Percentiles rank a stretch among this genome's conserved stretches.
phyloP scores from a whole-genome alignment of 1,140 invertebrate genomes.

The Lordiphosa collinella region DNA sequence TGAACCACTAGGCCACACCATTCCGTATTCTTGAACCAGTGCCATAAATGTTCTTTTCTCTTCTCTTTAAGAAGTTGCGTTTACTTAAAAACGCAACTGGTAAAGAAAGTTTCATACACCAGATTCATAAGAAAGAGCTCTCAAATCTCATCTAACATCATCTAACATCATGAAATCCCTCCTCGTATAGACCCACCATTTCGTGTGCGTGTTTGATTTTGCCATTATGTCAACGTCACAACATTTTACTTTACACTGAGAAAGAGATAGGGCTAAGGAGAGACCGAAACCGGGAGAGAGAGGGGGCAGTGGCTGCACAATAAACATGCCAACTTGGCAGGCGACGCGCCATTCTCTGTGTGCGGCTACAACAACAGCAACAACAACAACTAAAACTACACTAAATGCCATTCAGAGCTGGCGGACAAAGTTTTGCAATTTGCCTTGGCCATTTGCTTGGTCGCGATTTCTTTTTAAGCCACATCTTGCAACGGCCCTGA shows the following conservation, averaged over 20 bases:
- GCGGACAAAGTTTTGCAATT: constrained; percentile 60
- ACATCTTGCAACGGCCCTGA: constrained; percentile 11
- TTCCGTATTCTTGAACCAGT: no score
- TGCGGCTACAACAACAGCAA: not conserved
- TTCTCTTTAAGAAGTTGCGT: no score
- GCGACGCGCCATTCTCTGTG: not conserved
- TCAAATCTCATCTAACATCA: no score
- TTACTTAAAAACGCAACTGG: no score
- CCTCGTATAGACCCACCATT: constrained; percentile 5
- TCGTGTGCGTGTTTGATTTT: constrained; percentile 40
- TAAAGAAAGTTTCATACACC: no score
- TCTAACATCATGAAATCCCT: no score
- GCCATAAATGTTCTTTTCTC: no score
- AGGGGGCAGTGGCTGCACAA: not conserved
- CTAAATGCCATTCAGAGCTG: constrained; percentile 61
- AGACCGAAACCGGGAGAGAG: not conserved
- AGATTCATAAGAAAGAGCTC: no score
- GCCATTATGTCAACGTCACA: constrained; percentile 54
- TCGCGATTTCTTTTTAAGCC: constrained; percentile 49
- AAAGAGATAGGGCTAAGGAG: not conserved
- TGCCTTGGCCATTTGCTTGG: constrained; percentile 58
- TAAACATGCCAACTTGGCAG: constrained; percentile 8
- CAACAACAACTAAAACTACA: constrained; percentile 23
- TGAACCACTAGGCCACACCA: no score
- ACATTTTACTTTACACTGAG: constrained; percentile 27